Evolutionary conservation across 2,888 invertebrate species (phyloP).

Genomic region (Callinectes sapidus): DNA sequence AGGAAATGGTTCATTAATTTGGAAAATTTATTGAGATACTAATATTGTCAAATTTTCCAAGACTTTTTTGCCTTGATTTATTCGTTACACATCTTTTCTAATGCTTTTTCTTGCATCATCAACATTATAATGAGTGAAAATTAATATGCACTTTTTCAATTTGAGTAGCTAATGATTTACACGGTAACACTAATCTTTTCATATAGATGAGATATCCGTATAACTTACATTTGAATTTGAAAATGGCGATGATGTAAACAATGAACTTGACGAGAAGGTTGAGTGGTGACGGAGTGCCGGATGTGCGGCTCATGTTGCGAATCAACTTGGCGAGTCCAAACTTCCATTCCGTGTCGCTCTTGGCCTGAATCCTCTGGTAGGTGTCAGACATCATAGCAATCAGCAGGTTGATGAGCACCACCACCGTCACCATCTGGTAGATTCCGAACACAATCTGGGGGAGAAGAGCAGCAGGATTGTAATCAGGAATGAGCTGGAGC

Average conservation of each 20-base stretch:
- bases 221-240: constrained; percentile 79
- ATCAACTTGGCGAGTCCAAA: constrained; percentile 98
- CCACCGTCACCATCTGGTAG: constrained; percentile 98
- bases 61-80: no score
- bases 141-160: no score
- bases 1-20: no score
- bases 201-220: not conserved
- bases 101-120: no score
- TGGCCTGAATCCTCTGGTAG: constrained; percentile 97
- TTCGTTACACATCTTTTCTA: no score
- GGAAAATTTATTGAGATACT: no score
- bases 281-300: constrained; percentile 97
- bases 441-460: constrained; percentile 86
- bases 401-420: constrained; percentile 98
- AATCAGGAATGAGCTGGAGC: not conserved
- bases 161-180: no score
- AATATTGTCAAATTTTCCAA: no score
- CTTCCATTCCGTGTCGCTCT: constrained; percentile 99
- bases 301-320: constrained; percentile 97
- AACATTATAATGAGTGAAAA: no score
- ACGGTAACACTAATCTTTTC: not conserved
- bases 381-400: constrained; percentile 99
- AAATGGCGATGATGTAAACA: constrained; percentile 87
- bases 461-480: not conserved
- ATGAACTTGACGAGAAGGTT: constrained; percentile 97